phyloP scores from a whole-genome alignment of 2,888 invertebrate genomes.

The Cinara cedri region DNA sequence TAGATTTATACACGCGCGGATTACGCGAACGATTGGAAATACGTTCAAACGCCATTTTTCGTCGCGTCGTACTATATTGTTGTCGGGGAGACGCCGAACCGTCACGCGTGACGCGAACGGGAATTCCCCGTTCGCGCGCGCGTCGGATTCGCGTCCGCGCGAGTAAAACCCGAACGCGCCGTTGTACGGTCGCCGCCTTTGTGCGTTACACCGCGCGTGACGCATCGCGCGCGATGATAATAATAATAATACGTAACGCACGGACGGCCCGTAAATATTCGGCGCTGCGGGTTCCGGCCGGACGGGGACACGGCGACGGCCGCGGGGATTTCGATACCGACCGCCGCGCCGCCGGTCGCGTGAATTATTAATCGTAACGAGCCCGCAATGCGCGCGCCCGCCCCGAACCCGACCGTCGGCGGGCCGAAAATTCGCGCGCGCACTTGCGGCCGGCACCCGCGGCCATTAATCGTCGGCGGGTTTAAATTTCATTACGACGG shows the following conservation, averaged over 20 bases:
- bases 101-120: too few relatives aligned
- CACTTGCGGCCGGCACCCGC: conserved; percentile 25
- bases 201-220: too few relatives aligned
- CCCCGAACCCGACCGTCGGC: too few relatives aligned
- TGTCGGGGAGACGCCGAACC: too few relatives aligned
- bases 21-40: too few relatives aligned
- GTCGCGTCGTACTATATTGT: too few relatives aligned
- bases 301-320: neutral
- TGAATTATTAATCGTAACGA: conserved; percentile 55
- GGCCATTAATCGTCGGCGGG: conserved; percentile 48
- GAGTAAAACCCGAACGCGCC: too few relatives aligned
- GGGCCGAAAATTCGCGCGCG: conserved; percentile 42
- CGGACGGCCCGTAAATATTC: conserved; percentile 35
- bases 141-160: too few relatives aligned
- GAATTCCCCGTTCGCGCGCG: too few relatives aligned
- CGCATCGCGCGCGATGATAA: neutral
- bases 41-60: too few relatives aligned
- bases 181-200: too few relatives aligned
- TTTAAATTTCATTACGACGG: conserved; percentile 55
- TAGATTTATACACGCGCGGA: too few relatives aligned
- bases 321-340: neutral
- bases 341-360: neutral
- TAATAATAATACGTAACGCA: neutral
- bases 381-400: conserved; percentile 21
- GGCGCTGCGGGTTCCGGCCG: conserved; percentile 8